Evolutionary conservation across 2,888 invertebrate genomes (phyloP).

Genomic region (Boloria selene): DNA sequence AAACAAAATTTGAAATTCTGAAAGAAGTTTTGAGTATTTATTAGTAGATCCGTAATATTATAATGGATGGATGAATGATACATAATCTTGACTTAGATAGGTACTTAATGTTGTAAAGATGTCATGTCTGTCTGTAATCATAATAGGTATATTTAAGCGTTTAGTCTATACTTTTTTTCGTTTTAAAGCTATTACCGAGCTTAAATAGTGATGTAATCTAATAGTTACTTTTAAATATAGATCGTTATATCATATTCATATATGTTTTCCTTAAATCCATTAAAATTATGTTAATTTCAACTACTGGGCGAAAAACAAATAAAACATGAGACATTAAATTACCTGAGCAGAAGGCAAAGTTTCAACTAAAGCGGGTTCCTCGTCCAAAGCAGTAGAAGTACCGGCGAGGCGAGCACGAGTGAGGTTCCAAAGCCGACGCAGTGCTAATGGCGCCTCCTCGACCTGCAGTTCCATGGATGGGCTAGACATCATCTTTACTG

Average conservation of each 20-base stretch:
- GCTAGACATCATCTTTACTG: conserved; percentile 68
- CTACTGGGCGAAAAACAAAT: background rate
- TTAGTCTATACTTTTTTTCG: no score
- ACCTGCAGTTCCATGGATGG: conserved; percentile 82
- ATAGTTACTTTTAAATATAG: no score
- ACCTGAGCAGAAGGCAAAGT: conserved; percentile 74
- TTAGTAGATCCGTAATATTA: no score
- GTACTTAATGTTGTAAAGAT: conserved; percentile 21
- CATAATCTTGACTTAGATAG: conserved; percentile 18
- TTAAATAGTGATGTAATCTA: no score
- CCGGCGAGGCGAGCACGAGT: conserved; percentile 77
- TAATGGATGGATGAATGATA: conserved; percentile 20
- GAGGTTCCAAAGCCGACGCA: conserved; percentile 77
- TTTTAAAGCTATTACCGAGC: no score
- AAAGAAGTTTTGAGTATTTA: background rate
- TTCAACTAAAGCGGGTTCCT: conserved; percentile 68
- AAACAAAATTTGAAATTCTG: background rate
- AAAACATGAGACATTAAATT: conserved; percentile 33
- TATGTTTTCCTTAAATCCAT: no score
- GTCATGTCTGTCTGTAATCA: no score
- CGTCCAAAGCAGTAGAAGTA: conserved; percentile 69
- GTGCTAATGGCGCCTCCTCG: conserved; percentile 77
- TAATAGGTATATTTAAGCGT: no score
- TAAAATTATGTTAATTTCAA: background rate
- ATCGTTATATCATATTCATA: no score